Conservation (phyloP, 2,797 vertebrate genomes). For the Podarcis siculus region DNA sequence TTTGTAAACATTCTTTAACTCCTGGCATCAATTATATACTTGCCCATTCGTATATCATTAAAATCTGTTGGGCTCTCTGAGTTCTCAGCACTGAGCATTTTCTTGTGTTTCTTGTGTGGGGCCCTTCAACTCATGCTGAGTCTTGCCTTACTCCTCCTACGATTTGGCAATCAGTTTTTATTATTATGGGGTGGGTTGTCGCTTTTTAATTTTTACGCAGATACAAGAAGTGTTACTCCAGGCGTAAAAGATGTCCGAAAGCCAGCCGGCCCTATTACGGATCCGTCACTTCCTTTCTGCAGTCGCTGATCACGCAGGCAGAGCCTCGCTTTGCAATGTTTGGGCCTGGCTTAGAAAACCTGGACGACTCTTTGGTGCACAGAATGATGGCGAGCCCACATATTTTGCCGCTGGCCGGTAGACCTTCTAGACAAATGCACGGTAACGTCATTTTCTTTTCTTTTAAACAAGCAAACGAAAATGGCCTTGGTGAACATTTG, state of each 20-base stretch:
- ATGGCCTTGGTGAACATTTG: rapidly evolving
- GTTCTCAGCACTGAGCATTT: too few relatives aligned
- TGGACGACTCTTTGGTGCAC: conserved; percentile 89
- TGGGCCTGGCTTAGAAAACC: conserved; percentile 92
- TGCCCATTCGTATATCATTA: too few relatives aligned
- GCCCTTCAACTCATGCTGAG: too few relatives aligned
- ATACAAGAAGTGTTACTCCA: conserved; percentile 89
- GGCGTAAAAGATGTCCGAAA: conserved; percentile 80
- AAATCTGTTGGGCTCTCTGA: too few relatives aligned
- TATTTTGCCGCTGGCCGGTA: conserved; percentile 84
- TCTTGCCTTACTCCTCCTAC: not conserved
- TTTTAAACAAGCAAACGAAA: not conserved
- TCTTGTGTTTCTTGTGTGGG: too few relatives aligned
- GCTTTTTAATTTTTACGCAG: conserved; percentile 74
- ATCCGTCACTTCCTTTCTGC: conserved; percentile 87
- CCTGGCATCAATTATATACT: too few relatives aligned
- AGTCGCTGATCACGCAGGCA: conserved; percentile 83
- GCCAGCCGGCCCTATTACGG: conserved; percentile 79
- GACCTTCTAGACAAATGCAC: conserved; percentile 88
- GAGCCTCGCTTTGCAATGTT: conserved; percentile 96
- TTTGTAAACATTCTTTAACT: too few relatives aligned
- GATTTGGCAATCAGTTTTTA: not conserved
- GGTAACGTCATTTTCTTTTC: conserved; percentile 74
- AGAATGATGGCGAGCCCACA: conserved; percentile 88
- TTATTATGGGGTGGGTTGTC: not conserved